Evolutionary conservation across 1,140 invertebrate species (phyloP), one percentile per base, ranked within the genome.

Genomic region (Panulirus ornatus): DNA sequence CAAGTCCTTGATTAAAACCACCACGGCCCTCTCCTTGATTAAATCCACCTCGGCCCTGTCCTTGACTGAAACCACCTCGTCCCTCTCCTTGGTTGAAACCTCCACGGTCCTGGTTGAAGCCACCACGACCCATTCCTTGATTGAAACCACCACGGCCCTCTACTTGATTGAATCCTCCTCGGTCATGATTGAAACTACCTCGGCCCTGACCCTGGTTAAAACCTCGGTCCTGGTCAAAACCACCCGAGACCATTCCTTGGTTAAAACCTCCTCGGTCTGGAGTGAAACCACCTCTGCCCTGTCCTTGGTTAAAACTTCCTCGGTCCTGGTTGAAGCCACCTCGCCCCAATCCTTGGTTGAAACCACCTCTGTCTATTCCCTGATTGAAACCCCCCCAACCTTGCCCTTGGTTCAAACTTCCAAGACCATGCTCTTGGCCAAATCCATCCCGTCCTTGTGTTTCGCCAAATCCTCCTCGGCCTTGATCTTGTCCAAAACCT

Each of bases 111-210:
- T 70, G n/a, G 30, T 75, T 75, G 34, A 44, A 78, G 22, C 36
- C 6, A 22, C 42, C 75, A 22, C 19, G 22, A 16, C 75, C 51
- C 16, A 42, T 22, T n/a, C 71, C 71, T 70, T 88, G 85, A 66
- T 63, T 84, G 58, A 84, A 84, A 27, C 81, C 81, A 9, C 81
- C 81, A 19, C 63, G 81, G 5, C 58, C 81, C 9, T 70, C 58
- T 5, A n/a, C 11, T 8, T 22, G 9, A 66, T 5, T 30, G 14
- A 47, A 47, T 14, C 81, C 81, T 19, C 81, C 81, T 58, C 54
- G 30, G 38, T 84, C 63, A 30, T 75, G 3, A 36, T 75, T 75
- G 34, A 44, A 78, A 3, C 47, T 34, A 19, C 30, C 40, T 36
- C 40, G 42, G 1, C 0, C n/a, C 0, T 30, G 8, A 3, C 58